phyloP scores from a whole-genome alignment of 2,113 vertebrate species.

The cattle (Bos taurus) region ARS-UCD2.0 NC_037335.1:22063001-22063500 shows the following conservation, averaged over 20 bases:
- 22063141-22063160: not conserved
- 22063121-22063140: not conserved
- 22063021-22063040: not conserved
- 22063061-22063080: not conserved
- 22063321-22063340: not conserved
- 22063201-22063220: not conserved
- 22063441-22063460: constrained; percentile 37
- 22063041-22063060: not conserved
- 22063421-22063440: constrained; percentile 3
- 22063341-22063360: not conserved
- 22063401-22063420: constrained; percentile 39
- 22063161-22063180: not conserved
- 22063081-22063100: not conserved
- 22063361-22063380: constrained; percentile 45
- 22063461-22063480: constrained; percentile 31
- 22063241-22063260: not conserved
- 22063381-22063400: not conserved
- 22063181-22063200: not conserved
- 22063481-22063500: not conserved
- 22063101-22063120: not conserved
- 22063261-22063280: not conserved
- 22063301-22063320: not conserved
- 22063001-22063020: not conserved
- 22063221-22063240: not conserved
- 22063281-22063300: not conserved